A percentile compares a stretch with the other conserved stretches of the same genome.
Conservation (phyloP, 2,888 invertebrate genomes). For the Drosophila nr. perissopoda region DNA sequence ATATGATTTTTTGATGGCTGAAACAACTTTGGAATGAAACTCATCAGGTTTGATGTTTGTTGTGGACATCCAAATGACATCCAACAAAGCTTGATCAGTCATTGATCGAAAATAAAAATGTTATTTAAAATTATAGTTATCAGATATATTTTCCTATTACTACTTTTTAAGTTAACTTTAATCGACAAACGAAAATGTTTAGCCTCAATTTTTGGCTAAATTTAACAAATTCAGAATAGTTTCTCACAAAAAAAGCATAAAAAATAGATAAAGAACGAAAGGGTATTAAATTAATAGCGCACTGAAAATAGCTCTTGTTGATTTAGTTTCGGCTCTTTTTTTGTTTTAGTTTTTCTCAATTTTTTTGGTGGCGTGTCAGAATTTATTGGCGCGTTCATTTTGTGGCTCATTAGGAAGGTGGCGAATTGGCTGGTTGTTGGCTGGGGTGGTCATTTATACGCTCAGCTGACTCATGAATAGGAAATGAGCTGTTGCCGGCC, state of each 20-base stretch:
- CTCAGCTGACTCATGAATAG: slow-evolving; percentile 63
- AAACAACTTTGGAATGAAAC: background rate
- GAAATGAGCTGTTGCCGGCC: slow-evolving; percentile 49
- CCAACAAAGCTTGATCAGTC: background rate
- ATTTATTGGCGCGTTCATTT: slow-evolving; percentile 76
- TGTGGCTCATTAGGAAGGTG: slow-evolving; percentile 56
- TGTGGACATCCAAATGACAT: background rate
- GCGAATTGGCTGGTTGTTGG: background rate
- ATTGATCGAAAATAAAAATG: background rate
- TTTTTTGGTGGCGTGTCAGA: slow-evolving; percentile 72
- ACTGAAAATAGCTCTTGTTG: background rate
- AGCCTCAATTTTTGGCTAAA: background rate
- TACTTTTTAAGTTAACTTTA: background rate
- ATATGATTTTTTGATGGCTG: background rate
- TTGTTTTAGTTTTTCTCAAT: slow-evolving; percentile 40
- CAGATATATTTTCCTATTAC: background rate
- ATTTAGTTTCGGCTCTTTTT: slow-evolving; percentile 5
- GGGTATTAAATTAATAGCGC: background rate
- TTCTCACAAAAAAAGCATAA: background rate
- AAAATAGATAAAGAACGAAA: background rate
- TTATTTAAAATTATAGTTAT: too few species aligned
- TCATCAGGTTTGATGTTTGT: background rate
- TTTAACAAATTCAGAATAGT: background rate
- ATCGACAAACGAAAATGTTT: background rate
- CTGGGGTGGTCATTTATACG: slow-evolving; percentile 48